phyloP scores from a whole-genome alignment of 2,113 vertebrate species.

The Lepus europaeus region DNA sequence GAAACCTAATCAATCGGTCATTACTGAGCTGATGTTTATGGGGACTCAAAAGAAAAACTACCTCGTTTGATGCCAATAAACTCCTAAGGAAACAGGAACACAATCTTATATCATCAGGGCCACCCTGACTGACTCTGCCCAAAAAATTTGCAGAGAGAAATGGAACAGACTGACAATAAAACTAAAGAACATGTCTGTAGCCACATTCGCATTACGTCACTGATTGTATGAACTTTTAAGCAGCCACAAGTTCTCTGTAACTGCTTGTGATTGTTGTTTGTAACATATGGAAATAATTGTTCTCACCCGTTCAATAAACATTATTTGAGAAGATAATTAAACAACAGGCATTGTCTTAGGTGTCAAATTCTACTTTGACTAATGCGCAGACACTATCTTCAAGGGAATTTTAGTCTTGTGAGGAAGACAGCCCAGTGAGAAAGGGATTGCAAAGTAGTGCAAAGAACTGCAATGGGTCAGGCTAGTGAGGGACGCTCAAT shows the following conservation, averaged over 20 bases:
- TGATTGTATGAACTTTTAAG: background rate
- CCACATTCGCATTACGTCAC: background rate
- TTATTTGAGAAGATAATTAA: slow-evolving; percentile 18
- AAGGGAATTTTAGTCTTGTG: background rate
- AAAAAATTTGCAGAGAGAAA: slow-evolving; percentile 45
- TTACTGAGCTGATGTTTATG: slow-evolving; percentile 55
- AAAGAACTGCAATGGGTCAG: background rate
- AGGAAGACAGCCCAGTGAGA: background rate
- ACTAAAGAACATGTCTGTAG: background rate
- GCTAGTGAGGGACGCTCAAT: background rate
- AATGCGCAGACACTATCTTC: background rate
- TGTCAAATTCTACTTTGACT: background rate
- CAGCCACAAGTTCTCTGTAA: background rate
- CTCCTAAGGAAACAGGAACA: slow-evolving; percentile 17
- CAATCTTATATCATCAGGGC: background rate
- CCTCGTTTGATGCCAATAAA: slow-evolving; percentile 57
- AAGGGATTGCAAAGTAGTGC: background rate
- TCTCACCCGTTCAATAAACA: background rate
- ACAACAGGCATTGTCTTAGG: background rate
- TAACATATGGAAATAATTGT: background rate
- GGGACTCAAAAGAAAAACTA: background rate
- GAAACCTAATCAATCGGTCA: slow-evolving; percentile 67
- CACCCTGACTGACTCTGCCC: background rate
- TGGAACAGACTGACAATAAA: background rate
- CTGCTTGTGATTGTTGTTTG: background rate